Conservation (phyloP, 2,113 vertebrate genomes). For the Salvator merianae region DNA sequence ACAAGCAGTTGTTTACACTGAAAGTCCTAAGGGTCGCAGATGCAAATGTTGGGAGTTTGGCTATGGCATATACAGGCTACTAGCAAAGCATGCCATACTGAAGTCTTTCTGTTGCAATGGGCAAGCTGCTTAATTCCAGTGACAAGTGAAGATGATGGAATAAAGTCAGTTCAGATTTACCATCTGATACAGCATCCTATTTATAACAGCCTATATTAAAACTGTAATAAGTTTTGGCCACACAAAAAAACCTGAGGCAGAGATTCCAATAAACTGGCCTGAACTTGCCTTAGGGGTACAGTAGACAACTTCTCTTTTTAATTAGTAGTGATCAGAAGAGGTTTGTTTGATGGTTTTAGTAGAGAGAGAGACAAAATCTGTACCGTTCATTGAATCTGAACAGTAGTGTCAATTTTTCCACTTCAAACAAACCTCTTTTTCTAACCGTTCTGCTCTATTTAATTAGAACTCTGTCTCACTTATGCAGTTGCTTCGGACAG, state of each 20-base stretch:
- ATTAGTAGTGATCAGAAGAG: slow-evolving; percentile 76
- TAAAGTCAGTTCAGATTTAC: slow-evolving; percentile 62
- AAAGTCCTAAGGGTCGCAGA: neutral
- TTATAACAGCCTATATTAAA: slow-evolving; percentile 62
- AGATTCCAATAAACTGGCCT: slow-evolving; percentile 68
- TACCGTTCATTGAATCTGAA: slow-evolving; percentile 65
- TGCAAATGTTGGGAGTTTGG: neutral
- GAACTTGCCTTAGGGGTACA: slow-evolving; percentile 70
- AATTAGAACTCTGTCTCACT: slow-evolving; percentile 75
- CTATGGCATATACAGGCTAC: neutral
- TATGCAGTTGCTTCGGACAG: slow-evolving; percentile 59
- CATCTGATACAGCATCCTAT: slow-evolving; percentile 60
- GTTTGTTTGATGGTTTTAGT: slow-evolving; percentile 66
- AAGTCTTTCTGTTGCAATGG: slow-evolving; percentile 48
- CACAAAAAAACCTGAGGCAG: slow-evolving; percentile 59
- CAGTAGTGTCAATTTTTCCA: slow-evolving; percentile 75
- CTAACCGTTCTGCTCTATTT: slow-evolving; percentile 74
- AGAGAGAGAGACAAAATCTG: slow-evolving; percentile 64
- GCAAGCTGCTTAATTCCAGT: slow-evolving; percentile 61
- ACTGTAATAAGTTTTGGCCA: slow-evolving; percentile 71
- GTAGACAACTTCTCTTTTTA: slow-evolving; percentile 77
- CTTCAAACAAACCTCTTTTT: slow-evolving; percentile 69
- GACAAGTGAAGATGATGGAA: slow-evolving; percentile 43
- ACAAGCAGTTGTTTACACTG: neutral
- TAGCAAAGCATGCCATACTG: neutral